phyloP scores from a whole-genome alignment of 2,797 vertebrate species.

The Chelonia mydas region DNA sequence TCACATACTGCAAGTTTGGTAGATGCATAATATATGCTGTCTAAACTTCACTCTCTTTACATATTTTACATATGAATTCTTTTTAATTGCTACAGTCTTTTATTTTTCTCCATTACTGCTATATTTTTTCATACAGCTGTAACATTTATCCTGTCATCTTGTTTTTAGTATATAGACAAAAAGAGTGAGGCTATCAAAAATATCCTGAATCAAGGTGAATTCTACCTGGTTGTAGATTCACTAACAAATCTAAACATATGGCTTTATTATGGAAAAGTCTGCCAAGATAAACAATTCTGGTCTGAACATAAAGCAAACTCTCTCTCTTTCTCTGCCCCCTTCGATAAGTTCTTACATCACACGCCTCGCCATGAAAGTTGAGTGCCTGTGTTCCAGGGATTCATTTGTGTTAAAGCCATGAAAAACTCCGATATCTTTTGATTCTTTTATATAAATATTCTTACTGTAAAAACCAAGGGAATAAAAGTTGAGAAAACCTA shows the following conservation, averaged over 20 bases:
- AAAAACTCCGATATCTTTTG: background rate
- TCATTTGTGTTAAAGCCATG: background rate
- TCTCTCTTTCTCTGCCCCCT: background rate
- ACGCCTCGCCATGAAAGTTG: background rate
- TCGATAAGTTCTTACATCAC: background rate
- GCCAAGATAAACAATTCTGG: accelerated
- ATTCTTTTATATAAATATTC: background rate
- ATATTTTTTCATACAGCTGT: background rate
- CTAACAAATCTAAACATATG: background rate
- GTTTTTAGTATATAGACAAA: background rate
- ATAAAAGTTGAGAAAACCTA: background rate
- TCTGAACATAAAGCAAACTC: background rate
- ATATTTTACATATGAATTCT: accelerated
- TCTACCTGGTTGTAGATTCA: background rate
- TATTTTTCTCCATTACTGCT: background rate
- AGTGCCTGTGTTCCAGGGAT: background rate
- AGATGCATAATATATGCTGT: background rate
- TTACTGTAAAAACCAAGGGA: background rate
- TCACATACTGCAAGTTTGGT: background rate
- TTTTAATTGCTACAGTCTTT: background rate
- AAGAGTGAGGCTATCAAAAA: background rate
- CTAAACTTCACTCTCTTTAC: background rate
- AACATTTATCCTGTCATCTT: background rate
- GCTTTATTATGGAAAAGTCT: background rate
- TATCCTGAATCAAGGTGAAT: background rate